phyloP scores from a whole-genome alignment of 2,888 invertebrate genomes.

The Agrilus biguttatus region DNA sequence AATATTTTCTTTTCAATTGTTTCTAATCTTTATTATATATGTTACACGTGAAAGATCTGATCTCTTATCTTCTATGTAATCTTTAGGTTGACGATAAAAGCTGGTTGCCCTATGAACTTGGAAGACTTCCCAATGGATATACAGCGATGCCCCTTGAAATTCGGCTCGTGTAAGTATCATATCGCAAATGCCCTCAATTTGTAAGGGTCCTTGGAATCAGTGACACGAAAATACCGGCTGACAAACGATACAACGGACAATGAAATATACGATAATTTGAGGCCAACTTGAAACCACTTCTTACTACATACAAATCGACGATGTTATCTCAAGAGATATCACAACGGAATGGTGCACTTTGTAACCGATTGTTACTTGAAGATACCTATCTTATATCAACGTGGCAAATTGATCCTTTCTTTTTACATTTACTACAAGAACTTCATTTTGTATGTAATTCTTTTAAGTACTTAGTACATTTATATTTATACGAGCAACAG shows the following conservation, averaged over 20 bases:
- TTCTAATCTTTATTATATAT: too few relatives aligned
- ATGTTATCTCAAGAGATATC: too few relatives aligned
- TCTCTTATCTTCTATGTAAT: slow-evolving; percentile 7
- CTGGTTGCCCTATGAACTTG: slow-evolving; percentile 72
- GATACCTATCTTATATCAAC: too few relatives aligned
- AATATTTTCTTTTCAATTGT: too few relatives aligned
- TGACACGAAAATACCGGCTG: background rate
- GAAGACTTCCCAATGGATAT: slow-evolving; percentile 79
- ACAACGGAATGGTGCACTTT: too few relatives aligned
- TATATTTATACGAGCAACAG: too few relatives aligned
- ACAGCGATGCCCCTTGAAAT: slow-evolving; percentile 62
- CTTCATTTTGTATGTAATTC: too few relatives aligned
- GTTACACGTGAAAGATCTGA: background rate
- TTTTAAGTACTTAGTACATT: too few relatives aligned
- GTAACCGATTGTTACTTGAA: too few relatives aligned
- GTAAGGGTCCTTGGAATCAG: background rate
- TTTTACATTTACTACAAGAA: too few relatives aligned
- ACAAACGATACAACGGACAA: background rate
- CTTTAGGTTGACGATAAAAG: slow-evolving; percentile 65
- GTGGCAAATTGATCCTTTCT: too few relatives aligned
- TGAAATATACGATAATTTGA: background rate
- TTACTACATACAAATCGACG: too few relatives aligned
- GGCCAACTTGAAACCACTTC: background rate
- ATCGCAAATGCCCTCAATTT: background rate
- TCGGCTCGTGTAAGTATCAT: slow-evolving; percentile 63